phyloP scores from a whole-genome alignment of 2,113 vertebrate genomes.

The Sardina pilchardus region DNA sequence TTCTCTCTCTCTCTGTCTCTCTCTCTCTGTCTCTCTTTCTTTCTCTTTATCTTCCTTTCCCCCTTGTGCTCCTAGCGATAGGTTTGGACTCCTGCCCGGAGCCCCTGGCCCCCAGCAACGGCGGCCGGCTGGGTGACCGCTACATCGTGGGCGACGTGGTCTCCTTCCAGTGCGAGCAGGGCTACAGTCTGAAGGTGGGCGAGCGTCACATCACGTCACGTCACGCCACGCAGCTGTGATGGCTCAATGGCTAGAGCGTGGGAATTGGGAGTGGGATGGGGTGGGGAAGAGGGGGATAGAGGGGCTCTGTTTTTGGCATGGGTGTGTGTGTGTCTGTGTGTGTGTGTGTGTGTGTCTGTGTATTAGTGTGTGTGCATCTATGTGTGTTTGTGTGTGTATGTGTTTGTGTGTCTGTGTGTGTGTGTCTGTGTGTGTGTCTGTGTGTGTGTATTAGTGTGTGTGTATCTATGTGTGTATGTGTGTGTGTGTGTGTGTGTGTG shows the following conservation, averaged over 20 bases:
- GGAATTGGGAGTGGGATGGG: neutral
- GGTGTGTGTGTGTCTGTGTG: neutral
- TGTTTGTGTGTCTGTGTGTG: neutral
- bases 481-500: neutral
- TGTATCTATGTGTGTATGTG: neutral
- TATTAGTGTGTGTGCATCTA: neutral
- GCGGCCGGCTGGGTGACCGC: slow-evolving; percentile 87
- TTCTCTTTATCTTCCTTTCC: slow-evolving; percentile 20
- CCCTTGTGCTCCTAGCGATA: slow-evolving; percentile 81
- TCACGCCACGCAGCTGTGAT: neutral
- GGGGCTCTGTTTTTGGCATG: neutral
- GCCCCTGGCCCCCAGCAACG: slow-evolving; percentile 86
- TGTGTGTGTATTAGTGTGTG: neutral
- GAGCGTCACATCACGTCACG: neutral
- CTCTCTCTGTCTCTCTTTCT: neutral
- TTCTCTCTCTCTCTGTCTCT: neutral
- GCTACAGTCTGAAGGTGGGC: slow-evolving; percentile 89
- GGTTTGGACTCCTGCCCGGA: slow-evolving; percentile 98
- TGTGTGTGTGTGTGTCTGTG: neutral
- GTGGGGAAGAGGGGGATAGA: neutral
- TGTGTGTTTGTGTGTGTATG: neutral
- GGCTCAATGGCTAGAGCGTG: neutral
- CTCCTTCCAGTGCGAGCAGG: slow-evolving; percentile 94
- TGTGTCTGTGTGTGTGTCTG: neutral
- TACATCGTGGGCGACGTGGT: slow-evolving; percentile 95